Evolutionary conservation across 1,140 invertebrate genomes (phyloP).

Genomic region (Drosophila biarmipes): DNA sequence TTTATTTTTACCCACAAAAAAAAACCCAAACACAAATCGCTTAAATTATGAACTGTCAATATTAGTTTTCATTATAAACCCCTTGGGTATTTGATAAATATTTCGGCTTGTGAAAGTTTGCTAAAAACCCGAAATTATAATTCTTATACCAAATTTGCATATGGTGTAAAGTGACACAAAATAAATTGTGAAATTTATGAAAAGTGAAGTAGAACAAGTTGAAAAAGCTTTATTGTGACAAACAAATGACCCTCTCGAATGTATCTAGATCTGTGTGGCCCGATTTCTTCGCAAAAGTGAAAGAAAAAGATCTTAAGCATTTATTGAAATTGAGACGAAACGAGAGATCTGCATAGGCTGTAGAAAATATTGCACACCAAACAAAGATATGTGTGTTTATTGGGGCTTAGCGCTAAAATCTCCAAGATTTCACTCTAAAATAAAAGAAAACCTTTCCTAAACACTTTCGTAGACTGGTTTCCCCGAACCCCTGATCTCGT

Average conservation of each 20-base stretch:
- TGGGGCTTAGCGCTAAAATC: slow-evolving; percentile 15
- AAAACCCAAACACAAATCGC: slow-evolving; percentile 33
- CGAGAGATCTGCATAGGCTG: slow-evolving; percentile 10
- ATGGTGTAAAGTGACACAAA: slow-evolving; percentile 41
- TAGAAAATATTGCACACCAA: slow-evolving; percentile 27
- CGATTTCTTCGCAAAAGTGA: slow-evolving; percentile 42
- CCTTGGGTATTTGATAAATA: slow-evolving; percentile 20
- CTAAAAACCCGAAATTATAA: slow-evolving; percentile 26
- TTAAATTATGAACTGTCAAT: slow-evolving; percentile 43
- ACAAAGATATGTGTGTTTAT: slow-evolving; percentile 40
- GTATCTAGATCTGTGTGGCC: slow-evolving; percentile 57
- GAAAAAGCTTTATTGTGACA: slow-evolving; percentile 38
- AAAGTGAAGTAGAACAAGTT: slow-evolving; percentile 31
- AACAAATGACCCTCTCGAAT: slow-evolving; percentile 54
- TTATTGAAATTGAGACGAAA: slow-evolving; percentile 9
- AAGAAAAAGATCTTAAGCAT: slow-evolving; percentile 8
- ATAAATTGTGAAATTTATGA: slow-evolving; percentile 55
- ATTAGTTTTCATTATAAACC: slow-evolving; percentile 42
- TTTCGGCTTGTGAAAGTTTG: slow-evolving; percentile 64
- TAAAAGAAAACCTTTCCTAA: slow-evolving; percentile 42
- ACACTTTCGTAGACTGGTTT: slow-evolving; percentile 22
- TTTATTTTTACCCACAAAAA: slow-evolving; percentile 13
- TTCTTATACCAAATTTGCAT: slow-evolving; percentile 57
- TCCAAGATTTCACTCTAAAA: slow-evolving; percentile 26
- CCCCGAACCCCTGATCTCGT: slow-evolving; percentile 6